These are phyloP conservation scores for Patagioenas fasciata DNA, from an alignment of 2,113 vertebrate species.

Conservation along the genomic window DNA sequence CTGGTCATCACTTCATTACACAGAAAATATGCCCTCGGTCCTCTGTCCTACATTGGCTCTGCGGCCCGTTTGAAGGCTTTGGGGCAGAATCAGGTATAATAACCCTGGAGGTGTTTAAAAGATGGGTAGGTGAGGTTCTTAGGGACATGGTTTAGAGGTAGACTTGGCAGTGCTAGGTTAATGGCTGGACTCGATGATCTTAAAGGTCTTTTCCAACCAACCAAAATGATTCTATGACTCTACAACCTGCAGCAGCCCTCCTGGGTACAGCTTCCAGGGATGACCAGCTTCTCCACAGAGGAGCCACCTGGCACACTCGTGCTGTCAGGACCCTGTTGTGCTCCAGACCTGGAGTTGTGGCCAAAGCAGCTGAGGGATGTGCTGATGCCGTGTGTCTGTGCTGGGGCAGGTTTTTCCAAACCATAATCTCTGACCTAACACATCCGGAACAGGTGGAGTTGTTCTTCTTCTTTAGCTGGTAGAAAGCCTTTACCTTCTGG, in stretches of 20 bases:
- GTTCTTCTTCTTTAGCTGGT: background rate
- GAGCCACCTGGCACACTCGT: background rate
- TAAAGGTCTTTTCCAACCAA: no score
- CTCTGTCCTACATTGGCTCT: background rate
- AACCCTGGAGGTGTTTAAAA: no score
- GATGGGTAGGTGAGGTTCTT: no score
- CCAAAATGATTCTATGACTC: no score
- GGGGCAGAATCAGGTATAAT: background rate
- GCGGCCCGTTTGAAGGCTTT: background rate
- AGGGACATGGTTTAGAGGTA: no score
- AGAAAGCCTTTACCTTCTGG: background rate
- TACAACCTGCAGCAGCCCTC: background rate
- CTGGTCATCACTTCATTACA: background rate
- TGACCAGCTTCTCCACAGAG: background rate
- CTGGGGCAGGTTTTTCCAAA: background rate
- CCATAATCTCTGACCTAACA: background rate
- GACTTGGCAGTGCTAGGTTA: no score
- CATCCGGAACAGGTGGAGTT: background rate
- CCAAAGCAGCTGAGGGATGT: background rate
- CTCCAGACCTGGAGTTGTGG: background rate
- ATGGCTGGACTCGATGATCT: no score
- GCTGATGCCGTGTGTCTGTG: background rate
- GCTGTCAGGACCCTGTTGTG: background rate
- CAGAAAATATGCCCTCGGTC: background rate
- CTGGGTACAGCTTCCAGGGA: background rate